Evolutionary conservation across 2,797 vertebrate genomes (phyloP).

Genomic region (Enoplosus armatus): DNA sequence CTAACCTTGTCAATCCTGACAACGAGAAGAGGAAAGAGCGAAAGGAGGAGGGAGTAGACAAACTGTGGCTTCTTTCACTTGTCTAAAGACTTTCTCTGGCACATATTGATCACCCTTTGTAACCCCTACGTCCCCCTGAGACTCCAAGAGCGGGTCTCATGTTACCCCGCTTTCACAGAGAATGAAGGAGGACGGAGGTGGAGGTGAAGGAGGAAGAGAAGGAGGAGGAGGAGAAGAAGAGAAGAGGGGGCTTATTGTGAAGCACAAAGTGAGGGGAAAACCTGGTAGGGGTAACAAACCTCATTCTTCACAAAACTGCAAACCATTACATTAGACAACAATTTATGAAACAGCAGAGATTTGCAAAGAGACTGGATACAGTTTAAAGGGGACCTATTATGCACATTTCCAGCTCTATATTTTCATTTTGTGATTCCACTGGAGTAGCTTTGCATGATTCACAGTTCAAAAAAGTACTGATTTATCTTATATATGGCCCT

Average conservation of each 20-base stretch:
- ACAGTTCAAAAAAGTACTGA: too few species aligned
- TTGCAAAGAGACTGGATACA: background rate
- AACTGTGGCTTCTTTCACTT: conserved; percentile 79
- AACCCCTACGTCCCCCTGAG: conserved; percentile 69
- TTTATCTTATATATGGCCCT: too few species aligned
- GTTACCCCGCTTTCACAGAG: conserved; percentile 75
- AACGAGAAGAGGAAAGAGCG: conserved; percentile 57
- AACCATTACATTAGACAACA: background rate
- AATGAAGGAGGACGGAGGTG: conserved; percentile 66
- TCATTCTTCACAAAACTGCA: conserved; percentile 17
- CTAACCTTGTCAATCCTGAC: conserved; percentile 67
- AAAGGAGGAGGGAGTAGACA: conserved; percentile 60
- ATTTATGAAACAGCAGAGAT: conserved; percentile 2
- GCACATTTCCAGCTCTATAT: too few species aligned
- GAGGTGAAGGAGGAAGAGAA: conserved; percentile 59
- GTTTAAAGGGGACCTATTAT: too few species aligned
- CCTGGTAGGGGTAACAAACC: conserved; percentile 34
- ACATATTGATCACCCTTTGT: conserved; percentile 83
- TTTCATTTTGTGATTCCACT: too few species aligned
- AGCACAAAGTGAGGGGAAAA: conserved; percentile 46
- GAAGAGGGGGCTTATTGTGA: conserved; percentile 60
- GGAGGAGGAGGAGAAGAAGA: conserved; percentile 57
- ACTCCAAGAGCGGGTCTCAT: conserved; percentile 66
- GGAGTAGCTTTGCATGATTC: too few species aligned
- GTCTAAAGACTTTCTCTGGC: conserved; percentile 81